A percentile compares a stretch with the other conserved stretches of the same genome.
phyloP scores from a whole-genome alignment of 2,888 invertebrate species.

The Harmothoe impar region DNA sequence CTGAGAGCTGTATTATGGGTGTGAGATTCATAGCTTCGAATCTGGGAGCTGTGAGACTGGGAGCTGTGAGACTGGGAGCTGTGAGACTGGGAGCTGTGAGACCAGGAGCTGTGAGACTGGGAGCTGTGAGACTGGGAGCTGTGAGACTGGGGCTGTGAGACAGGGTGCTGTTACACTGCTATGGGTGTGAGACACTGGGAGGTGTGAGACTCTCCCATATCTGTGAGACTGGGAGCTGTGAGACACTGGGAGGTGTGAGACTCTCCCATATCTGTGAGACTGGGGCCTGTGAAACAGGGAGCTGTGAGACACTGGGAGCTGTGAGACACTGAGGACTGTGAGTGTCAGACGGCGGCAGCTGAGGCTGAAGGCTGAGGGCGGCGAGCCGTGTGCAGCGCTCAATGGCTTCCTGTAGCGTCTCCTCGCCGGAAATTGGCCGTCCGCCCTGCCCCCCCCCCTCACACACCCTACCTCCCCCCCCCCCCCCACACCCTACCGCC shows the following conservation, averaged over 20 bases:
- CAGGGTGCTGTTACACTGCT: no score
- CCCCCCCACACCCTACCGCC: no score
- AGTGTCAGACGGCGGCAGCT: neutral
- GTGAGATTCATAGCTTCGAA: no score
- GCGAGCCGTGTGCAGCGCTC: constrained; percentile 14
- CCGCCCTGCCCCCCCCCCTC: neutral
- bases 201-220: no score
- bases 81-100: no score
- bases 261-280: neutral
- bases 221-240: neutral
- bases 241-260: neutral
- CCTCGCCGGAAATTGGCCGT: constrained; percentile 36
- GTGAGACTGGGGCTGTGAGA: no score
- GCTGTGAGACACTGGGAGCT: neutral
- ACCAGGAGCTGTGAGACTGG: no score
- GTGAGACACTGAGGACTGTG: neutral
- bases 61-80: no score
- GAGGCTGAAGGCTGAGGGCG: neutral
- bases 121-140: no score
- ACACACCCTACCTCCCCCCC: neutral
- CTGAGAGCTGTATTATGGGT: no score
- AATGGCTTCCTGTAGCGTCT: constrained; percentile 24
- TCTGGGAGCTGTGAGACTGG: no score
- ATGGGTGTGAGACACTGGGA: neutral
- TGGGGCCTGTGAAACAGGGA: neutral